Base-by-base conservation (phyloP, 2,888 invertebrate species). In the Psylliodes chrysocephalus region DNA sequence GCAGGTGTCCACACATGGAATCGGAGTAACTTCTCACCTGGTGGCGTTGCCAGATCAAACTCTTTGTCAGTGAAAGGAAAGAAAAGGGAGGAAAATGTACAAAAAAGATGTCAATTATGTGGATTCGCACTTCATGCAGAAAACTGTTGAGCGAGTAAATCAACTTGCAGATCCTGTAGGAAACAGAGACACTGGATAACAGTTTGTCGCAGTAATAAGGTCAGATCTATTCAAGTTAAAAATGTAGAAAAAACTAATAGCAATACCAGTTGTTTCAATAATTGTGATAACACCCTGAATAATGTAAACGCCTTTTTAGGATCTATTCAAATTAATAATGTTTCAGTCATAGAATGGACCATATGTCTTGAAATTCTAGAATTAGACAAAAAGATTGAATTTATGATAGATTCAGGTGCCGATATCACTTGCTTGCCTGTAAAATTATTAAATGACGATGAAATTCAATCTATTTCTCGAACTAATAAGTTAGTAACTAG, bases 401-500 rank as follows among this genome's bases (percentile, higher is more conserved):
- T 56, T 28, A 8, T 56, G 44, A 33, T 56, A 44, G 56, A 56
- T 56, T 46, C 30, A 17, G 56, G 56, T n/a, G 56, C 44, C 7
- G 46, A 56, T 18, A 56, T 56, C n/a, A 56, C 17, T 30, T 56
- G 56, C 46, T 10, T 56, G 12, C 56, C 56, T 42, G 22, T 19
- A 12, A 14, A 40, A 18, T 46, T 14, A 28, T 30, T 42, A 56
- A n/a, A 44, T 47, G 15, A 56, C 28, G 47, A 38, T 56, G 8
- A 12, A 47, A 46, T 57, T 47, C 42, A 10, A 46, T 42, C n/a
- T 18, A 3, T 35, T 10, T 17, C 17, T 35, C 8, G 7, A 4
- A 28, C 25, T 47, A 30, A 51, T 62, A 49, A 62, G 18, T 49
- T 47, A 3, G 40, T 66, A 42, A 63, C 66, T 28, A 63, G 63